phyloP scores from a whole-genome alignment of 2,797 vertebrate genomes.

The Cheirogaleus major region DNA sequence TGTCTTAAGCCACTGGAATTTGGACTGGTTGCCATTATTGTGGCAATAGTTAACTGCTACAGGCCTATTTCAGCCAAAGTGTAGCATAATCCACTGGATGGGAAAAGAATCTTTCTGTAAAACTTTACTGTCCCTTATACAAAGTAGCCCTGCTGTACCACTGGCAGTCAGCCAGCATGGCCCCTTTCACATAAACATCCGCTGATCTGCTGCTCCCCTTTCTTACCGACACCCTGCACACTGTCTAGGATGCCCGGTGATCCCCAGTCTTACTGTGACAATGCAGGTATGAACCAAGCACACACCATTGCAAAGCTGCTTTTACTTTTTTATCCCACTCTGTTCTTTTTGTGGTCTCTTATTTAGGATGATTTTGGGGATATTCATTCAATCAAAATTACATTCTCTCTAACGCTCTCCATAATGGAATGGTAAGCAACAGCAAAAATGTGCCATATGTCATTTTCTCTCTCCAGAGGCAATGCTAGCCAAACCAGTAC shows the following conservation, averaged over 20 bases:
- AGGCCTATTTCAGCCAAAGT: neutral
- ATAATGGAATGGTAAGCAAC: neutral
- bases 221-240: neutral
- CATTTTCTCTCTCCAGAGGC: neutral
- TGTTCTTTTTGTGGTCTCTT: neutral
- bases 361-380: neutral
- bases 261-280: neutral
- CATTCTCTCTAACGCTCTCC: neutral
- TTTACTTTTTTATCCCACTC: neutral
- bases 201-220: neutral
- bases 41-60: neutral
- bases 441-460: neutral
- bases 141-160: neutral
- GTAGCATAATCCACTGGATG: neutral
- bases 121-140: neutral
- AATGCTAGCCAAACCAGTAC: neutral
- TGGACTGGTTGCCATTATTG: neutral
- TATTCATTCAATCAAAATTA: conserved; percentile 38
- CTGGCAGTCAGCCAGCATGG: neutral
- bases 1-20: neutral
- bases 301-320: neutral
- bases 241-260: neutral
- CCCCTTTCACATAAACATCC: neutral
- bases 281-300: neutral
- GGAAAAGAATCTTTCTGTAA: neutral